Evolutionary conservation across 2,888 invertebrate genomes (phyloP).

Genomic region (Lottia gigantea): DNA sequence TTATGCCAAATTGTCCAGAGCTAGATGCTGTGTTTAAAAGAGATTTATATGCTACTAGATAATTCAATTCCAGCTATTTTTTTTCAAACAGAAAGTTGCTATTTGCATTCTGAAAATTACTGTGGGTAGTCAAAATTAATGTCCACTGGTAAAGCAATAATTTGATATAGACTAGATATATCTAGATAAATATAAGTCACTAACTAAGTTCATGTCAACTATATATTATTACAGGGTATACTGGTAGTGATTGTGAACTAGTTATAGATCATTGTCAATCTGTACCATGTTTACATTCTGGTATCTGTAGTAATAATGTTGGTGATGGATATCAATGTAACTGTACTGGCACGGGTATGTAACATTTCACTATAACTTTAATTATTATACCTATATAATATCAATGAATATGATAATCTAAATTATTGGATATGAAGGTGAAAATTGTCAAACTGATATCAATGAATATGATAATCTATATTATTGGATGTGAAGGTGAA

Average conservation of each 20-base stretch:
- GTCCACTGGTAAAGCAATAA: too few relatives aligned
- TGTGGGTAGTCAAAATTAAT: too few relatives aligned
- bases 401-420: slow-evolving; percentile 29
- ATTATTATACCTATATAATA: too few relatives aligned
- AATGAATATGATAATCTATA: slow-evolving; percentile 63
- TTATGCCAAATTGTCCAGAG: too few relatives aligned
- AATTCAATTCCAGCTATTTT: too few relatives aligned
- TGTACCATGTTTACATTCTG: slow-evolving; percentile 65
- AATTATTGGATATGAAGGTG: slow-evolving; percentile 55
- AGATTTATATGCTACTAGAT: too few relatives aligned
- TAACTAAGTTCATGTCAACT: not conserved
- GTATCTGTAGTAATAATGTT: slow-evolving; percentile 40
- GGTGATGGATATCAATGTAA: slow-evolving; percentile 49
- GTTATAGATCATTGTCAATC: slow-evolving; percentile 72
- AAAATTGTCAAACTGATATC: slow-evolving; percentile 63
- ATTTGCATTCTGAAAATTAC: too few relatives aligned
- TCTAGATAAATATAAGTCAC: too few relatives aligned
- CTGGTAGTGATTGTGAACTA: slow-evolving; percentile 71
- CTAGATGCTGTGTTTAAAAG: too few relatives aligned
- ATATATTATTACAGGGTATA: slow-evolving; percentile 48
- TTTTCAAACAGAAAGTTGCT: too few relatives aligned
- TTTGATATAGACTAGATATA: too few relatives aligned
- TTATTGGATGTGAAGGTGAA: slow-evolving; percentile 45
- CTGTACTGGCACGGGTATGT: slow-evolving; percentile 57
- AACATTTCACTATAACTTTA: too few relatives aligned